These are phyloP conservation scores for Caranx ignobilis DNA, from an alignment of 2,113 vertebrate species.

Conservation along the genomic window DNA sequence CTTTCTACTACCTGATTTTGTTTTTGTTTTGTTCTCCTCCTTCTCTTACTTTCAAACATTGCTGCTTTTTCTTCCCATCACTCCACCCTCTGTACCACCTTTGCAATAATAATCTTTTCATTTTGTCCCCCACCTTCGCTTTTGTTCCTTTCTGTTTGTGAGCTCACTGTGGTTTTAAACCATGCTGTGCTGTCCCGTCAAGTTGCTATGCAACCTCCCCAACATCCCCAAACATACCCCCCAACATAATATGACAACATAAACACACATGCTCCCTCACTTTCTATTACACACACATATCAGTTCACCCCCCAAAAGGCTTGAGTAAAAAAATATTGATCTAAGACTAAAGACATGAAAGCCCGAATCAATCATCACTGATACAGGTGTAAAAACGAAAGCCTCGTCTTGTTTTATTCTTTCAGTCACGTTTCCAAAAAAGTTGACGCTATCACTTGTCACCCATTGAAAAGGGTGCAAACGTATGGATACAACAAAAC, in stretches of 20 bases:
- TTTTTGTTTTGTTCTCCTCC: not conserved
- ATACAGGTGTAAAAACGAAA: not conserved
- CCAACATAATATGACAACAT: conserved; percentile 1
- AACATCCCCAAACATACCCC: conserved; percentile 6
- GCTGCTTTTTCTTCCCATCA: not conserved
- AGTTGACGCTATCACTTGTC: too few species aligned
- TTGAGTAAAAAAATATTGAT: not conserved
- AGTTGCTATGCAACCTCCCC: conserved; percentile 33
- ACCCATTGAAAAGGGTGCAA: too few species aligned
- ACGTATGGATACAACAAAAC: too few species aligned
- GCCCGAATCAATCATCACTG: not conserved
- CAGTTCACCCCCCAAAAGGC: not conserved
- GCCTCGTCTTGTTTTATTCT: not conserved
- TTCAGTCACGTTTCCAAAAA: too few species aligned
- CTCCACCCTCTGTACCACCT: not conserved
- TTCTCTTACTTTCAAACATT: not conserved
- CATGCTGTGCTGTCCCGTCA: conserved; percentile 9
- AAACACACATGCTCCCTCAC: not conserved
- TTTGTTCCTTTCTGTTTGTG: conserved; percentile 6
- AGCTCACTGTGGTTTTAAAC: conserved; percentile 26
- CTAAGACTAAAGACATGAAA: not conserved
- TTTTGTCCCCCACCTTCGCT: not conserved
- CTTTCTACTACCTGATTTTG: conserved; percentile 45
- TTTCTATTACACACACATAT: not conserved
- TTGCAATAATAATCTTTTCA: not conserved